Conservation (phyloP, 2,888 invertebrate species). For the Tinea pellionella region DNA sequence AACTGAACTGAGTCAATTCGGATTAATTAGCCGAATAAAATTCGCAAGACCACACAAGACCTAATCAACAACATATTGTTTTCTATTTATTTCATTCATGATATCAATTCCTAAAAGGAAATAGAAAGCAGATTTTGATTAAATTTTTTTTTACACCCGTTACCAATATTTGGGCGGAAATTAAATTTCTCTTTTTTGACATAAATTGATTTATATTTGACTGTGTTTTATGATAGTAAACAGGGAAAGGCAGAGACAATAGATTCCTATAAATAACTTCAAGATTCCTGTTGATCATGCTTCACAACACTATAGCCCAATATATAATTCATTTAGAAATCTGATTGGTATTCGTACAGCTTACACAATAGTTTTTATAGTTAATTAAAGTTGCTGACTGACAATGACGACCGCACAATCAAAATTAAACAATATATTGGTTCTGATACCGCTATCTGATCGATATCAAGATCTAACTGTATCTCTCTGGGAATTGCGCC, state of each 20-base stretch:
- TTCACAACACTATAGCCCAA: too few relatives aligned
- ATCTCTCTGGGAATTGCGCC: conserved; percentile 41
- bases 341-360: background rate
- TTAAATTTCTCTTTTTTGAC: background rate
- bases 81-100: conserved; percentile 19
- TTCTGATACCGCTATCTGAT: conserved; percentile 3
- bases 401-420: conserved; percentile 3
- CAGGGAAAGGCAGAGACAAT: too few relatives aligned
- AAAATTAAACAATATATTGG: conserved; percentile 2
- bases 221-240: too few relatives aligned
- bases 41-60: conserved; percentile 23
- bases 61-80: conserved; percentile 36
- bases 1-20: background rate
- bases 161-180: background rate
- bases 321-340: too few relatives aligned
- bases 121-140: background rate
- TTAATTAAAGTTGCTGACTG: background rate
- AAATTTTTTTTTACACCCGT: background rate
- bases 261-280: too few relatives aligned
- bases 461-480: conserved; percentile 9
- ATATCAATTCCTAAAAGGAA: background rate
- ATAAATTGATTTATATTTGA: background rate
- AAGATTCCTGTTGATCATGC: too few relatives aligned
- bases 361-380: background rate
- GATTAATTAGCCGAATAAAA: background rate